Base-by-base conservation (phyloP, 2,113 vertebrate species). In the Toxotes chatareus region DNA sequence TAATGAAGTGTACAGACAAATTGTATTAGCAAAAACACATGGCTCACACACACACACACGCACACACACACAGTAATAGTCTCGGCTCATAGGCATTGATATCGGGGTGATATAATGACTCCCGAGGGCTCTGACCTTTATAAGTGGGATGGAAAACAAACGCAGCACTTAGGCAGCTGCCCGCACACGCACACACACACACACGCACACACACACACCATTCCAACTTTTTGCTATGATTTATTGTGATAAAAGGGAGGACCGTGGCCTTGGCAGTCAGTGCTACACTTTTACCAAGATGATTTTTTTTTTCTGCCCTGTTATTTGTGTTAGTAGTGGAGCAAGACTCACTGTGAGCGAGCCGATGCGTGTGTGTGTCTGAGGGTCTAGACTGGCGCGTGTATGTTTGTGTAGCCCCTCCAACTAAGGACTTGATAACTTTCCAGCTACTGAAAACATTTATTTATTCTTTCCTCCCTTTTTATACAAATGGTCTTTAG, bases 61-160 rank as follows among this genome's bases (percentile, higher is more conserved):
- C 65, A 78, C 74, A 83, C 63, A 68, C 57, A 49, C 47, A 44
- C 4, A 34, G 65, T 70, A 88, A 87, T 87, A 76, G 56, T 80
- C 79, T 71, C 73, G 59, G 80, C 85, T 86, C 74, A 63, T 40
- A 84, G 57, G 73, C 80, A 70, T 86, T 87, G 85, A 92, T 91
- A 92, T 90, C 81, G 70, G 82, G 76, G 61, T 57, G 82, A 86
- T 85, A 61, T 91, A 91, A 94, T 86, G 89, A 83, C 91, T 93
- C 93, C 90, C 88, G 19, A 44, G 93, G 85, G 91, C 73, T 57
- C 31, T 64, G 89, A 94, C 91, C 93, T 91, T 94, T 88, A 67
- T 94, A 94, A 94, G 92, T 94, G 92, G 92, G 90, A 94, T 89
- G 84, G 89, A 94, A 94, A 94, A 93, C 94, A 94, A 93, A 91